Percentiles rank a stretch among this genome's conserved stretches.
Evolutionary conservation across 2,113 vertebrate genomes (phyloP).

Genomic region (Uria lomvia): DNA sequence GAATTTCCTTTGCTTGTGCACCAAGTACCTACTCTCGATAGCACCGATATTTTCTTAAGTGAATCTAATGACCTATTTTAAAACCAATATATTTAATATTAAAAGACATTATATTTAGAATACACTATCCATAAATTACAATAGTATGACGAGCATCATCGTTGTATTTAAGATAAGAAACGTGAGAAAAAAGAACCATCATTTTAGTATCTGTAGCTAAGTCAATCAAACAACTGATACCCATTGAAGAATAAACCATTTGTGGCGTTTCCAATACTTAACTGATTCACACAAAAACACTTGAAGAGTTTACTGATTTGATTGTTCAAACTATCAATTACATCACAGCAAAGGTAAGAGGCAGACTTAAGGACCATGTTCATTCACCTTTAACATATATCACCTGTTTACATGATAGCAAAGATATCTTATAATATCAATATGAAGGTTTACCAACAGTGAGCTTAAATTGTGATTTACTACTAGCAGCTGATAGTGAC

Average conservation of each 20-base stretch:
- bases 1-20: not conserved
- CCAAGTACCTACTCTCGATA: not conserved
- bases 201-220: not conserved
- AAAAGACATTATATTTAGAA: not conserved
- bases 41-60: not conserved
- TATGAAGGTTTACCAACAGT: not conserved
- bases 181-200: not conserved
- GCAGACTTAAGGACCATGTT: not conserved
- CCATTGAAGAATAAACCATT: not conserved
- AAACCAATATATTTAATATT: not conserved
- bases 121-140: not conserved
- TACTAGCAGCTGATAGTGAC: not conserved
- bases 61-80: not conserved
- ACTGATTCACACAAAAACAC: not conserved
- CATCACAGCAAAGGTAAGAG: not conserved
- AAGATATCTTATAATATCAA: not conserved
- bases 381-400: not conserved
- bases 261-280: not conserved
- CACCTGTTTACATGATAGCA: accelerated
- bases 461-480: not conserved
- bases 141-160: not conserved
- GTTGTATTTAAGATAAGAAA: not conserved
- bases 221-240: not conserved
- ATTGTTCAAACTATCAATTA: not conserved
- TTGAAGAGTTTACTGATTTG: not conserved